phyloP scores from a whole-genome alignment of 2,113 vertebrate genomes.

The Apaloderma vittatum region DNA sequence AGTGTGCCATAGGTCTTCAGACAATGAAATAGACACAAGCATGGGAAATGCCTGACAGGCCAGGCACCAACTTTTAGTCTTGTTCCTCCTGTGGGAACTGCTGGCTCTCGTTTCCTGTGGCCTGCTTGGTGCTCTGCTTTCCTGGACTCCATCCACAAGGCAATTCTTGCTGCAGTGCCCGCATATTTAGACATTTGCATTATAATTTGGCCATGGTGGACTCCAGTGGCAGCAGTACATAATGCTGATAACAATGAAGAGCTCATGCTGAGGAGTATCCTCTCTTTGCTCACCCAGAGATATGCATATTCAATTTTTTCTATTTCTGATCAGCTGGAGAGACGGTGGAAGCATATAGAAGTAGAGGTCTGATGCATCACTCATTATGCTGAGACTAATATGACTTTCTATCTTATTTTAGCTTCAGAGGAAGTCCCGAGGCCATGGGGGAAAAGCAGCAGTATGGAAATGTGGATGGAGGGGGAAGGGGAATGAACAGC shows the following conservation, averaged over 20 bases:
- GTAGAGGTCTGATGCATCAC: background rate
- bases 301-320: background rate
- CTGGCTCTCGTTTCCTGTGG: background rate
- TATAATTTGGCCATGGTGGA: background rate
- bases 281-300: background rate
- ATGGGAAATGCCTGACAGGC: background rate
- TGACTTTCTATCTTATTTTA: conserved; percentile 46
- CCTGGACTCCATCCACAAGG: background rate
- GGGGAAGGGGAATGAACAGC: background rate
- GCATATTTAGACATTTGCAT: background rate
- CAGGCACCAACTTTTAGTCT: background rate
- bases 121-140: background rate
- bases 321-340: background rate
- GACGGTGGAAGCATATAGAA: background rate
- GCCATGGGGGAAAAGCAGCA: background rate
- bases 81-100: background rate
- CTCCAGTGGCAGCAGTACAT: background rate
- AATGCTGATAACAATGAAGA: background rate
- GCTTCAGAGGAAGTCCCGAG: background rate
- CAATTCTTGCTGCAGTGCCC: background rate
- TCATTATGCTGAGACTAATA: conserved; percentile 1
- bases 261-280: background rate
- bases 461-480: background rate
- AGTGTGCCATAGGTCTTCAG: background rate
- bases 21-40: background rate